Conservation (phyloP, 1,140 invertebrate species). For the Heliconius hermathena region DNA sequence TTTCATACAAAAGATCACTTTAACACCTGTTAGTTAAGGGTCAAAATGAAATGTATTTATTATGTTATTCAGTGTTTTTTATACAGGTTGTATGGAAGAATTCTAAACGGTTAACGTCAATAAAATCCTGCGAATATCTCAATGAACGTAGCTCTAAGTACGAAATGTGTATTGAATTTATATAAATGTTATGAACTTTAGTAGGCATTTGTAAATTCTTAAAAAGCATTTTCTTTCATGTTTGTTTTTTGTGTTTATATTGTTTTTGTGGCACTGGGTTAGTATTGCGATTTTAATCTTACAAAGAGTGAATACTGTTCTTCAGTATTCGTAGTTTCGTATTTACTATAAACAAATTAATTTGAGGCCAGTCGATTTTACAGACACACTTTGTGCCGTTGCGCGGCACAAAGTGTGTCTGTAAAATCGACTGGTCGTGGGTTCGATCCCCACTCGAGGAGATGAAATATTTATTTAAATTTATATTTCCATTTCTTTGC, state of each 20-base stretch:
- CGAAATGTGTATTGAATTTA: conserved; percentile 23
- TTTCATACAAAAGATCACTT: not conserved
- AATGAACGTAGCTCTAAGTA: conserved; percentile 19
- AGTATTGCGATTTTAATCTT: not conserved
- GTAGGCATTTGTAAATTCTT: not conserved
- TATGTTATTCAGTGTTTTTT: not conserved
- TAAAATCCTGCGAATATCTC: conserved; percentile 1
- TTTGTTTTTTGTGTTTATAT: not conserved
- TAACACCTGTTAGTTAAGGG: not conserved
- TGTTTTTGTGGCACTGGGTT: conserved; percentile 11
- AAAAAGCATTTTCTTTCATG: conserved; percentile 13
- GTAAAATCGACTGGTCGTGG: no score
- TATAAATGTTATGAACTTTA: conserved; percentile 4
- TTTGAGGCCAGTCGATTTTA: no score
- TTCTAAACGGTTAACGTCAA: not conserved
- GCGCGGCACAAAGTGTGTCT: no score
- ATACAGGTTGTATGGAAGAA: not conserved
- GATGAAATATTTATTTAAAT: no score
- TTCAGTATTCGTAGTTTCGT: no score
- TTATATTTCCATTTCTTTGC: no score
- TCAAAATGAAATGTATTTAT: not conserved
- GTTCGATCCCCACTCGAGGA: no score
- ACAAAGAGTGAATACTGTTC: no score
- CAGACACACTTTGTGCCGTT: no score
- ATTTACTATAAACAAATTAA: no score